Percentiles rank a stretch among this genome's conserved stretches.
Evolutionary conservation across 2,113 vertebrate species (phyloP).

Genomic region (Dicrurus megarhynchus): DNA sequence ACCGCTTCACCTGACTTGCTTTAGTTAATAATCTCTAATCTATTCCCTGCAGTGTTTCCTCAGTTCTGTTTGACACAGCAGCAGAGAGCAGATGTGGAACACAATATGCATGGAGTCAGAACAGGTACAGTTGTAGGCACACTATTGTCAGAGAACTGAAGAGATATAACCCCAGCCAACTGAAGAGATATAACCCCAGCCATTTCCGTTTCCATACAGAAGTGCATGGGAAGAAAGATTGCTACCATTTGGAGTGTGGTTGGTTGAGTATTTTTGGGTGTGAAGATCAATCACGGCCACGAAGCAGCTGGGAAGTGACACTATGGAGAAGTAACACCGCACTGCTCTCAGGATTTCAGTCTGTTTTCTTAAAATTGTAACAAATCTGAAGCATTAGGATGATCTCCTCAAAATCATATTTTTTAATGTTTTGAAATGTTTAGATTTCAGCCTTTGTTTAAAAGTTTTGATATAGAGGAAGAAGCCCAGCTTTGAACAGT

Average conservation of each 20-base stretch:
- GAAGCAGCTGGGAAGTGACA: not conserved
- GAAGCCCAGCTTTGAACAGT: not conserved
- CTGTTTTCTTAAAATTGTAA: not conserved
- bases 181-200: not conserved
- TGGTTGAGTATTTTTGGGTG: not conserved
- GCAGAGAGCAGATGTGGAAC: not conserved
- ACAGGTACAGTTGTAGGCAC: not conserved
- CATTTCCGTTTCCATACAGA: not conserved
- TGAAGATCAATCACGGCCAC: accelerated
- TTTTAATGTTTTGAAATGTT: not conserved
- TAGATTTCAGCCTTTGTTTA: not conserved
- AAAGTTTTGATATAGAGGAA: not conserved
- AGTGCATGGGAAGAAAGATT: accelerated
- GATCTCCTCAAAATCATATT: not conserved
- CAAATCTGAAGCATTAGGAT: not conserved
- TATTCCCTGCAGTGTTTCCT: not conserved
- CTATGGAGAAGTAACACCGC: not conserved
- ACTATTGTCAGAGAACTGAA: not conserved
- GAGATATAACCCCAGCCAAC: not conserved
- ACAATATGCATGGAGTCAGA: not conserved
- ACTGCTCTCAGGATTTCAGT: not conserved
- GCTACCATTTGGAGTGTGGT: accelerated
- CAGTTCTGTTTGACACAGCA: not conserved
- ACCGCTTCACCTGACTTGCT: not conserved
- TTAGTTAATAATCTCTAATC: not conserved